Evolutionary conservation across 2,113 vertebrate species (phyloP).

Genomic region (Echinops telfairi): DNA sequence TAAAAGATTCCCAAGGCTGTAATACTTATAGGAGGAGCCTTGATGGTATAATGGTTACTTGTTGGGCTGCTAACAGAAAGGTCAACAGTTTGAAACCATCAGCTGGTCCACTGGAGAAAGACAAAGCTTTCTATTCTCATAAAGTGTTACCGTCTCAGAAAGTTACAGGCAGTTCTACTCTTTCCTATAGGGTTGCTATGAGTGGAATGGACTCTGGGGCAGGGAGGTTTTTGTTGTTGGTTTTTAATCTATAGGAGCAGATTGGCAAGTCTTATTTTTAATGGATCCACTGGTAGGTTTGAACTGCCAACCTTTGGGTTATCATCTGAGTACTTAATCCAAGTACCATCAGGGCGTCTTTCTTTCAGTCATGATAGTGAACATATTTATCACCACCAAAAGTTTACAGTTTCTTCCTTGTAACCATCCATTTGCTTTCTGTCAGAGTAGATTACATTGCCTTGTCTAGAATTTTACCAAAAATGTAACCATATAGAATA

Average conservation of each 20-base stretch:
- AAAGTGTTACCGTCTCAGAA: too few species aligned
- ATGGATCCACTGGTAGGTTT: neutral
- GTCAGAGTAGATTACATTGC: neutral
- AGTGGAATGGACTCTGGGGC: too few species aligned
- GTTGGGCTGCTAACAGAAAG: too few species aligned
- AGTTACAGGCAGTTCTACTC: too few species aligned
- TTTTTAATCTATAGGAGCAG: neutral
- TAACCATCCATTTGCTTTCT: slow-evolving; percentile 35
- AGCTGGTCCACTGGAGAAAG: too few species aligned
- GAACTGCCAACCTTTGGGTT: neutral
- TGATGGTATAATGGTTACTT: too few species aligned
- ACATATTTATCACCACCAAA: neutral
- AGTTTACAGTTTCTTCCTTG: neutral
- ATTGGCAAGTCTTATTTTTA: neutral
- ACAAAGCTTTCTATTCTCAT: too few species aligned
- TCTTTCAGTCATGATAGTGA: neutral
- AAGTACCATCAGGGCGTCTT: neutral
- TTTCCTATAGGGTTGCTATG: too few species aligned
- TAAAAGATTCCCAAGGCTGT: neutral
- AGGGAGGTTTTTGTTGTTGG: too few species aligned
- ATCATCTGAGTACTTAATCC: neutral
- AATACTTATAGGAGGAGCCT: neutral
- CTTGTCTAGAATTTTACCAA: slow-evolving; percentile 36
- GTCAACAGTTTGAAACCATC: too few species aligned
- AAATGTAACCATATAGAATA: neutral